Evolutionary conservation across 2,797 vertebrate genomes (phyloP).

Genomic region (Megaceryle alcyon): DNA sequence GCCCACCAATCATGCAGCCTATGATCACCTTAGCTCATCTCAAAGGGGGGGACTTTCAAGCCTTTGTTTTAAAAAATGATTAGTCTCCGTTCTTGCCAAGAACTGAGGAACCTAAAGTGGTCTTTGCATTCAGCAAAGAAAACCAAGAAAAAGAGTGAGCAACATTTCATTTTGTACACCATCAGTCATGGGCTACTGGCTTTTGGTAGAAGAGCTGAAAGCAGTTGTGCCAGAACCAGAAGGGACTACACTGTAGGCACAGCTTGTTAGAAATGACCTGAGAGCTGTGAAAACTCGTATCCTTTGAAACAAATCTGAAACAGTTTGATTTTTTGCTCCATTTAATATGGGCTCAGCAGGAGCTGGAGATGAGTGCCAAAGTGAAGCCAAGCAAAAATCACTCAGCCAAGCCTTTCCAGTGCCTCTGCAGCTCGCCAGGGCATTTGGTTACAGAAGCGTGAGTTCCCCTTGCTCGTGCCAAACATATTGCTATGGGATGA

Average conservation of each 20-base stretch:
- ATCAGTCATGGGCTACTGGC: neutral
- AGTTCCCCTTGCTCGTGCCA: constrained; percentile 1
- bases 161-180: neutral
- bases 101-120: neutral
- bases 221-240: constrained; percentile 9
- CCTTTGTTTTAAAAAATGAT: neutral
- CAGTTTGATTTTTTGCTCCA: constrained; percentile 36
- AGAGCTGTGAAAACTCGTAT: neutral
- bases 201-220: neutral
- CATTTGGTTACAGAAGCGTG: neutral
- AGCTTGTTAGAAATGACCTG: neutral
- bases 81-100: neutral
- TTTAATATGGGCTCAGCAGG: constrained; percentile 4
- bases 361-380: constrained; percentile 21
- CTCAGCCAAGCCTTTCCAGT: neutral
- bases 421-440: neutral
- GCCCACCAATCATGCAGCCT: neutral
- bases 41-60: neutral
- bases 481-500: neutral
- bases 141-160: neutral
- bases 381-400: constrained; percentile 22
- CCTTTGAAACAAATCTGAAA: neutral
- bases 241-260: neutral
- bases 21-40: neutral
- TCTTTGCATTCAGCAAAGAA: neutral